Base-by-base conservation (phyloP, 2,888 invertebrate species). In the Odontomyia ornata region DNA sequence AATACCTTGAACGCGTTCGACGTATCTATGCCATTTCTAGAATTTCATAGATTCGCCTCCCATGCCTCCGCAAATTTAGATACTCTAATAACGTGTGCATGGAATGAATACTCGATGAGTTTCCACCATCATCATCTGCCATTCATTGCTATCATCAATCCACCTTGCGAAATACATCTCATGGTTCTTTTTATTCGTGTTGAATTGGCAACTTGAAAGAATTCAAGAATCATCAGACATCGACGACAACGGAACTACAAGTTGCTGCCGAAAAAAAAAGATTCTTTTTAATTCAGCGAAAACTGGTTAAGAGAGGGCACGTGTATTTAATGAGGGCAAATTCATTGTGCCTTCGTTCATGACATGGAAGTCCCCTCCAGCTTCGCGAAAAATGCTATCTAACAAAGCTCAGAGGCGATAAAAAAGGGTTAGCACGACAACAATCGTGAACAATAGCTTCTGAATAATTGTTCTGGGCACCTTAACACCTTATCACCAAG, bases 231-330 rank as follows among this genome's bases (percentile, higher is more conserved):
- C 18, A 18, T 52, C 52, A 15, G 13, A 52, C 18, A 52, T 52
- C 3, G 52, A 52, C 52, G 52, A 52, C 52, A 52, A 52, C 52
- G 52, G 52, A 52, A 52, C 52, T 18, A 52, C 4, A 52, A 52
- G 52, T 52, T 52, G 52, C 52, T 52, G 52, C 52, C 52, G 52
- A 4, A 52, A 3, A 2, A 52, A 18, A 52, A 52, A 15, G 13
- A n/a, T 13, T 13, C 4, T 52, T 15, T 52, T 52, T 52, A n/a
- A 9, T 52, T 52, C 13, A 13, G 73, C 36, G 60, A 36, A 21
- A 69, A 69, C 69, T 69, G 69, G 73, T 57, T 57, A 57, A 73
- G 57, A 21, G n/a, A n/a, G n/a, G 57, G 57, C 60, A 60, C 73
- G 43, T 60, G 36, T 57, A 60, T 73, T 73, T 60, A 57, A 57